phyloP scores from a whole-genome alignment of 2,888 invertebrate genomes.

The Machimus atricapillus region DNA sequence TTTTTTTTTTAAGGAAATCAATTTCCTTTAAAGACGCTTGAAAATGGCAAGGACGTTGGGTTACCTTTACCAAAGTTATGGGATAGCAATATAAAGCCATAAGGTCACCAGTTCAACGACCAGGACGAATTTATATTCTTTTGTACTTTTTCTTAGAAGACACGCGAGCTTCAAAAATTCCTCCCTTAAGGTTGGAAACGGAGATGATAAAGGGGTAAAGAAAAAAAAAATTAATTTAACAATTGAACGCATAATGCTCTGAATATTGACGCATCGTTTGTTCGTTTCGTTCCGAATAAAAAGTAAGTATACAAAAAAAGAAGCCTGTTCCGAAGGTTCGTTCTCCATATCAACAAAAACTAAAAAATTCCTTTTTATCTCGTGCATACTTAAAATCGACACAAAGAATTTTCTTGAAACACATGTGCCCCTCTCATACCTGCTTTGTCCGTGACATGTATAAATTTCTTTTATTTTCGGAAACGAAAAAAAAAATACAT shows the following conservation, averaged over 20 bases:
- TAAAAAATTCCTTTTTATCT: not conserved
- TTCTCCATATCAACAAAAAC: not conserved
- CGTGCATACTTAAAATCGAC: not conserved
- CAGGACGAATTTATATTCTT: not conserved
- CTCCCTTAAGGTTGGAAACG: not conserved
- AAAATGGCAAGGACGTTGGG: not conserved
- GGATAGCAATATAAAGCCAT: not conserved
- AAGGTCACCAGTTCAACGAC: not conserved
- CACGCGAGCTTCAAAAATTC: not conserved
- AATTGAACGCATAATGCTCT: not conserved
- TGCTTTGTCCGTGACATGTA: not conserved
- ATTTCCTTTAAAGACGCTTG: not conserved
- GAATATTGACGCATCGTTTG: not conserved
- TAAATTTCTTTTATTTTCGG: not conserved
- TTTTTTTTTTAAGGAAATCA: not conserved
- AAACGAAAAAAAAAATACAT: not conserved
- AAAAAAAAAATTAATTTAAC: not conserved
- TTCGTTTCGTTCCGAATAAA: not conserved
- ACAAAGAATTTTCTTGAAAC: not conserved
- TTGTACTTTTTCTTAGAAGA: not conserved
- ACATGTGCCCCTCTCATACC: not conserved
- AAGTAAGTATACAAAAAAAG: not conserved
- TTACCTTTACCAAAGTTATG: not conserved
- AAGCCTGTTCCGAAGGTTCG: not conserved
- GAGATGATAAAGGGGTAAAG: not conserved